phyloP scores from a whole-genome alignment of 2,888 invertebrate species.

The Hymenopus coronatus region DNA sequence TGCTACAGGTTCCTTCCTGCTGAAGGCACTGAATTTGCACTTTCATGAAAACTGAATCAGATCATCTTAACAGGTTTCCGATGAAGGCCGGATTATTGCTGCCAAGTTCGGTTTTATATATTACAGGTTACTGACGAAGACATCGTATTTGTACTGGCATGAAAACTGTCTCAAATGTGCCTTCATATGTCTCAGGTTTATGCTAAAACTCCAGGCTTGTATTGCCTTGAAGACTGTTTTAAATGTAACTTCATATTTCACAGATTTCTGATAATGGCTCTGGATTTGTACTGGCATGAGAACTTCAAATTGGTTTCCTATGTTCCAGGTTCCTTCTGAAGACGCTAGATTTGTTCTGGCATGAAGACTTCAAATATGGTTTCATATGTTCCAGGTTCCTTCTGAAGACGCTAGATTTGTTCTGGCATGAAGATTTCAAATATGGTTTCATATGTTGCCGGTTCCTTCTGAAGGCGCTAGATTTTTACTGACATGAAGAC shows the following conservation, averaged over 20 bases:
- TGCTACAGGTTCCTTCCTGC: slow-evolving; percentile 63
- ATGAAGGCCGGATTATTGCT: no score
- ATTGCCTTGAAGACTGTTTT: slow-evolving; percentile 97
- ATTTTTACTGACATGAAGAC: no score
- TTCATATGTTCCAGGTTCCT: slow-evolving; percentile 53
- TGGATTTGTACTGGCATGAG: no score
- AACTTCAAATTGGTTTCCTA: neutral
- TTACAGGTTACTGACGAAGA: slow-evolving; percentile 72
- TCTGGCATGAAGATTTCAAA: no score
- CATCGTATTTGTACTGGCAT: slow-evolving; percentile 93
- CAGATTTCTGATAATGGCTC: neutral
- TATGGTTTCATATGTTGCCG: no score
- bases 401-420: slow-evolving; percentile 69
- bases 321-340: neutral
- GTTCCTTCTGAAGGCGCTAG: slow-evolving; percentile 13
- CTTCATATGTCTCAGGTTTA: slow-evolving; percentile 54
- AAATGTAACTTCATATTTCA: slow-evolving; percentile 81
- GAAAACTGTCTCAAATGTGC: slow-evolving; percentile 97
- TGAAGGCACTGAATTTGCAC: slow-evolving; percentile 84
- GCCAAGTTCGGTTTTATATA: neutral
- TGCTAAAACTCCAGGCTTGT: slow-evolving; percentile 90
- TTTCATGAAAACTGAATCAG: slow-evolving; percentile 99
- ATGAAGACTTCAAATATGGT: no score
- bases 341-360: slow-evolving; percentile 9
- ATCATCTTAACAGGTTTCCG: slow-evolving; percentile 58